Evolutionary conservation across 30 jellyfish, hydroid and myxozoan genomes (phyloP), one percentile per base, ranked within the genome.

Genomic region (Cassiopea andromeda): DNA sequence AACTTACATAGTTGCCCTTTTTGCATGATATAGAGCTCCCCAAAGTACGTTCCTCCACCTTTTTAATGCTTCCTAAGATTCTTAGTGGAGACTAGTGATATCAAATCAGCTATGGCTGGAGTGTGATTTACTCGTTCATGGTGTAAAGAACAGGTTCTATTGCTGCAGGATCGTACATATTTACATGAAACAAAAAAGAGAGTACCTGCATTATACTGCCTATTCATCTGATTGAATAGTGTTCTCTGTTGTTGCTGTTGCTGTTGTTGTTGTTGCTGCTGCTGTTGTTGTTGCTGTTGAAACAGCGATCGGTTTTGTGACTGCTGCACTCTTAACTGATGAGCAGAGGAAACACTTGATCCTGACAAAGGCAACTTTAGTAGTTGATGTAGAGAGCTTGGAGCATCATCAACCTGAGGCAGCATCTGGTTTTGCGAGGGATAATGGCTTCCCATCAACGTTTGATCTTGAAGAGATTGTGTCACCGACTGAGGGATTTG

Each of bases 381-480:
- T 83, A 87, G 70, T n/a, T 92, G 92, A 59, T 92, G 98, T 44
- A 92, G 81, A 3, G 94, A 77, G 43, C 93, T 73, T 77, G 83
- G 94, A 4, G 91, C 57, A 45, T 87, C 89, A 67, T 92, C 96
- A 44, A 85, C 88, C 60, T 80, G 87, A 16, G 73, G 18, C 44
- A 73, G 67, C 13, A 90, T 59, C 73, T 80, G 87, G 60, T 47
- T 86, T 46, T 85, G 45, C 58, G 93, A 17, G 19, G 48, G 69
- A 85, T 60, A 86, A 18, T 86, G 93, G 8, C 60, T 69, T 83
- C 19, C 86, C 15, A 61, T 60, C 82, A 86, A 57, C 38, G 79
- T 58, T 19, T 74, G 93, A 68, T 67, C 76, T 46, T 75, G 88
- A 64, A 49, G 88, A 44, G 46, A n/a, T 54, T 75, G 93, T 7